Evolutionary conservation across 2,113 vertebrate genomes (phyloP).

Genomic region (Bagarius yarrelli): DNA sequence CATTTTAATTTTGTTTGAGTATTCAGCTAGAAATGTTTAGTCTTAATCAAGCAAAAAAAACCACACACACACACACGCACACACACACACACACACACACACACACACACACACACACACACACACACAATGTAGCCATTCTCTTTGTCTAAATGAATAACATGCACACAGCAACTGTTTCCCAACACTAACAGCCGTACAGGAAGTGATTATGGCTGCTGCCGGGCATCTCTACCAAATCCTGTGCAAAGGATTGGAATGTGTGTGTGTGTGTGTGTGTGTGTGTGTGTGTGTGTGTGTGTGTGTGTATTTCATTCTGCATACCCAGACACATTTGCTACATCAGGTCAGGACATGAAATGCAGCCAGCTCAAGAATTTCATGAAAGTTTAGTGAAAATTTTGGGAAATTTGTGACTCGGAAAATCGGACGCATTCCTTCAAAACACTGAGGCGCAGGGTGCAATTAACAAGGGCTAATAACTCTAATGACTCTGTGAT

Average conservation of each 20-base stretch:
- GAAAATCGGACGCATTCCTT: not conserved
- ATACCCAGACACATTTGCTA: conserved; percentile 37
- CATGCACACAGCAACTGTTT: not conserved
- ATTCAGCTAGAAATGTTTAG: conserved; percentile 13
- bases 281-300: conserved; percentile 15
- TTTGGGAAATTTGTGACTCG: not conserved
- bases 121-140: conserved; percentile 14
- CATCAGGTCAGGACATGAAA: conserved; percentile 64
- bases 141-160: conserved; percentile 4
- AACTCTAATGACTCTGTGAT: not conserved
- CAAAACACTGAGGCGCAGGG: not conserved
- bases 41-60: conserved; percentile 6
- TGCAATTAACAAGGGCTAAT: not conserved
- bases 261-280: conserved; percentile 45
- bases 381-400: not conserved
- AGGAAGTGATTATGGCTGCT: not conserved
- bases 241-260: conserved; percentile 37
- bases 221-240: not conserved
- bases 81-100: conserved; percentile 20
- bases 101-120: not conserved
- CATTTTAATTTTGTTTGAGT: not conserved
- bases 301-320: conserved; percentile 22
- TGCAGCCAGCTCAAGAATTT: not conserved
- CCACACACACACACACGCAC: not conserved
- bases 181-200: conserved; percentile 8